Base-by-base conservation (phyloP, 2,113 vertebrate species). In the Pheucticus melanocephalus region DNA sequence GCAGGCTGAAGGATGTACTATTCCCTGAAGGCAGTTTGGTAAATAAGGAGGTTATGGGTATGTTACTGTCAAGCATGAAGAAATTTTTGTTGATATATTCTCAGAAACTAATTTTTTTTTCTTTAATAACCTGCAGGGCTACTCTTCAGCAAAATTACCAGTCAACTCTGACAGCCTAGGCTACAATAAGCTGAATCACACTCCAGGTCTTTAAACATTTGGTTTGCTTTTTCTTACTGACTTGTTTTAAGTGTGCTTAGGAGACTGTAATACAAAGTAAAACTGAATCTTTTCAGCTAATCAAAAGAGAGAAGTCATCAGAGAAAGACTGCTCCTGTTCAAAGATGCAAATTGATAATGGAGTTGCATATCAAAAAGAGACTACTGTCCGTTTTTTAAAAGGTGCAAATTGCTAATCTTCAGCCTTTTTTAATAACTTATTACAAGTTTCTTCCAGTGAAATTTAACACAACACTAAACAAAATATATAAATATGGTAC, bases 371-470 rank as follows among this genome's bases (percentile, higher is more conserved):
- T 97, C 94, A 97, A 98, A 98, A 97, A 88, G 80, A 95, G 82
- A 97, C 72, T n/a, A 94, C 92, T 96, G 94, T 95, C 97, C 95
- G 93, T 96, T 97, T 98, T 98, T 97, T 3, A 79, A 96, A 97
- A 97, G 95, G 95, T 98, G 96, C 61, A 97, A 98, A 97, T 97
- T 98, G 86, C 72, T 97, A 94, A 97, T 96, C 91, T 96, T 96
- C 69, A 90, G 92, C 94, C 50, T 90, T 92, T 94, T 93, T 79
- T 9, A 79, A 95, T 97, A 90, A 40, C 81, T 96, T 96, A 96
- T 93, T 94, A 97, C 94, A 90, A 94, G 27, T 92, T 88, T 79
- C 86, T 92, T 82, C 57, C 54, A 65, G 30, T 89, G 47, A 95
- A 95, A 95, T 95, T 89, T 97, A 96, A 94, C 93, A 94, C 73